A percentile compares a stretch with the other conserved stretches of the same genome.
Evolutionary conservation across 2,113 vertebrate genomes (phyloP).

Genomic region (Tupaia chinensis): DNA sequence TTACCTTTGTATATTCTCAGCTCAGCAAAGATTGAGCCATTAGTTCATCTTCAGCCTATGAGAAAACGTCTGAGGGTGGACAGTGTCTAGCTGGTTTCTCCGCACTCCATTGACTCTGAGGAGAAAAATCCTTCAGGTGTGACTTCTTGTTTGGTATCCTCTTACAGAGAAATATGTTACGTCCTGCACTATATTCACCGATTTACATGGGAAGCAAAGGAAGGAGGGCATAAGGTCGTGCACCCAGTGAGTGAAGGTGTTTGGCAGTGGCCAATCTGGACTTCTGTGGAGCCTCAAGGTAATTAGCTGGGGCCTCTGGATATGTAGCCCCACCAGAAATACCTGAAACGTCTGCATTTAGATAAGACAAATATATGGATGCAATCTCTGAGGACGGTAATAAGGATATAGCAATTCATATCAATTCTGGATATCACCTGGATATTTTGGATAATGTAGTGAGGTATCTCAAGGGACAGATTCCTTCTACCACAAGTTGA

Average conservation of each 20-base stretch:
- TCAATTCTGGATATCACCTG: not conserved
- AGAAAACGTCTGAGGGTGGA: not conserved
- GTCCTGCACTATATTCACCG: not conserved
- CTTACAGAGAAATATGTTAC: not conserved
- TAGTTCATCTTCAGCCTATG: not conserved
- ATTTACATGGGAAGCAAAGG: not conserved
- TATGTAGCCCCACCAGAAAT: not conserved
- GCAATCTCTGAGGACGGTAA: not conserved
- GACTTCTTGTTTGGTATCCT: not conserved
- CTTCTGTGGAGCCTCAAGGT: not conserved
- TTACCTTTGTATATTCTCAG: not conserved
- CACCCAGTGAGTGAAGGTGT: not conserved
- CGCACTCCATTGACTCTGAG: not conserved
- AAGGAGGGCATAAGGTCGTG: not conserved
- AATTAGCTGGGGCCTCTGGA: not conserved
- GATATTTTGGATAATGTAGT: not conserved
- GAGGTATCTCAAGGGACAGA: not conserved
- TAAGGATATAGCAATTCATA: not conserved
- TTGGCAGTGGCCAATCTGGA: not conserved
- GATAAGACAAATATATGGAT: not conserved
- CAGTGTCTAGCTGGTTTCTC: not conserved
- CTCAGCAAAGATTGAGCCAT: not conserved
- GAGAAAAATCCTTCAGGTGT: constrained; percentile 6
- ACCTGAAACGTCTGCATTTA: not conserved
- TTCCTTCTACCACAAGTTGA: constrained; percentile 2